Evolutionary conservation across 2,113 vertebrate genomes (phyloP), one percentile per base, ranked within the genome.

Genomic region (Nycticorax nycticorax): DNA sequence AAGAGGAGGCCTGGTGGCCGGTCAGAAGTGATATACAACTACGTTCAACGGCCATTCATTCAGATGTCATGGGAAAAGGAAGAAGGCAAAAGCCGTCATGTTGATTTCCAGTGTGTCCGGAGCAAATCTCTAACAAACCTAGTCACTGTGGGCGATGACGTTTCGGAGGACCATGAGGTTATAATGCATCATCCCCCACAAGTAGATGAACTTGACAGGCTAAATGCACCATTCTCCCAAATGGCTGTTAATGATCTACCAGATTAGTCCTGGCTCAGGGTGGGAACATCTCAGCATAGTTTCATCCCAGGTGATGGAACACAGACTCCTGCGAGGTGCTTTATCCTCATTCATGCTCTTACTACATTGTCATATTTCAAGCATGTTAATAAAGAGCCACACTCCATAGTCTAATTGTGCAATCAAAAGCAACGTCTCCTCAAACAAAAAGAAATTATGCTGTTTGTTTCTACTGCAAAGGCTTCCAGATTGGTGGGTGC

Each of bases 51-150:
- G 6, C 98, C 98, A 0, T 98, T 99, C 96, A 98, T 99, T 94
- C 98, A 98, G 97, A 98, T 98, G 98, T 99, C 98, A 0, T 99
- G 98, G 98, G 98, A 99, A 41, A 99, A 99, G 96, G 98, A 99
- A 41, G 98, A 98, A 80, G 98, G 98, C 17, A 99, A 99, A 91
- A 99, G 98, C 91, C 98, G 98, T 11, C 98, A 99, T 3, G 98
- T 98, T 4, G 98, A 99, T 88, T 99, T 98, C 97, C 98, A 99
- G 91, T 99, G 98, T 2, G 98, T 99, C 1, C 96, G 98, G 33
- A 98, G 98, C 98, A 99, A 98, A 73, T 98, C 98, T 48, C 97
- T 98, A 6, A 98, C 98, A 12, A 98, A 98, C 89, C 97, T 98
- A 28, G 98, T 98, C 47, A 93, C 96, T 3, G 97, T 97, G 57